Evolutionary conservation across 2,113 vertebrate genomes (phyloP).

Genomic region (Mixornis gularis): DNA sequence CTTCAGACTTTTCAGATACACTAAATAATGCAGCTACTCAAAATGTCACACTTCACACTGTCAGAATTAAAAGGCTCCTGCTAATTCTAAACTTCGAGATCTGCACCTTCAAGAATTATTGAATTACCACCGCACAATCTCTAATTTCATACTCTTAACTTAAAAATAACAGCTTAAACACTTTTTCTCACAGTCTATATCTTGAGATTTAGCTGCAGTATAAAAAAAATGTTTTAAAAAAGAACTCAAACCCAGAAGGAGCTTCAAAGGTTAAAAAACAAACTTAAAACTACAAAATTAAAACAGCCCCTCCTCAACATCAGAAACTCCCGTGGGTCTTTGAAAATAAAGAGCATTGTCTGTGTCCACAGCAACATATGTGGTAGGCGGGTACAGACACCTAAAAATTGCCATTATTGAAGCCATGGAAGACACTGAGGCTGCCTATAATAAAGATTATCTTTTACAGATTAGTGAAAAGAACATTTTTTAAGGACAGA

Average conservation of each 20-base stretch:
- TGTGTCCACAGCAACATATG: neutral
- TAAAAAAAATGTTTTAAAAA: neutral
- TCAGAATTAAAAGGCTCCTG: neutral
- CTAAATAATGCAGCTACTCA: neutral
- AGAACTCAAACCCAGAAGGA: neutral
- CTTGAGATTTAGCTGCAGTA: neutral
- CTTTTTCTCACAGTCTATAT: neutral
- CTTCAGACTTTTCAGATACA: neutral
- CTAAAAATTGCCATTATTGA: neutral
- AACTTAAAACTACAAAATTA: neutral
- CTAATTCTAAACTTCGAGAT: neutral
- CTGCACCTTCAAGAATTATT: neutral
- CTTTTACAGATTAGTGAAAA: neutral
- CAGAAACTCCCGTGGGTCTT: accelerated
- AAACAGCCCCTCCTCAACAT: accelerated
- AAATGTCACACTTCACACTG: neutral
- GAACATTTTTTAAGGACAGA: neutral
- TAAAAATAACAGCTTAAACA: neutral
- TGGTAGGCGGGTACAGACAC: too few relatives aligned
- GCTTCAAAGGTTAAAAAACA: neutral
- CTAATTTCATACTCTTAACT: neutral
- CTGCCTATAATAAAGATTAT: neutral
- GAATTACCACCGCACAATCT: neutral
- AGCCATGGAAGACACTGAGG: neutral
- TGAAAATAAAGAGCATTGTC: neutral